Evolutionary conservation across 2,888 invertebrate species (phyloP).

Genomic region (Drosophila pullipes): DNA sequence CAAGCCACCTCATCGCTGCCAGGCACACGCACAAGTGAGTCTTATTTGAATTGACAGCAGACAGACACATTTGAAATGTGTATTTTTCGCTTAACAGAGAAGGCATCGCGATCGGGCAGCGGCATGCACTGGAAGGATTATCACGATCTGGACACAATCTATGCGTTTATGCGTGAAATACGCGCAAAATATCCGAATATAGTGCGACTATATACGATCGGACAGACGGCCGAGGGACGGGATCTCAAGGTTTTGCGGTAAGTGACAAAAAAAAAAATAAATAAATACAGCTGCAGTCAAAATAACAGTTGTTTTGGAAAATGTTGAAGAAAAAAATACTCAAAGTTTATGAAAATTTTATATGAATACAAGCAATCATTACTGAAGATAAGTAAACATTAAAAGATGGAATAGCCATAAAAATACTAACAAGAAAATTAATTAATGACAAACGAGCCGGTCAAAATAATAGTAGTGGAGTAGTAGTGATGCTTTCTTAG

Average conservation of each 20-base stretch:
- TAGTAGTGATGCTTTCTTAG: background rate
- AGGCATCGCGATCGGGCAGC: constrained; percentile 65
- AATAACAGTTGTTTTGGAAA: background rate
- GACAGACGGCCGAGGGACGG: constrained; percentile 90
- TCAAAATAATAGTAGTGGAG: background rate
- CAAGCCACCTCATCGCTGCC: constrained; percentile 85
- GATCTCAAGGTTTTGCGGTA: constrained; percentile 89
- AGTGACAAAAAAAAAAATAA: constrained; percentile 22
- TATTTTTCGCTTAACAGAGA: constrained; percentile 54
- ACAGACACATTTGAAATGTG: background rate
- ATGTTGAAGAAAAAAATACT: background rate
- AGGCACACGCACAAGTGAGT: constrained; percentile 85
- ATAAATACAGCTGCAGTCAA: background rate
- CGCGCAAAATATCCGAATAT: constrained; percentile 89
- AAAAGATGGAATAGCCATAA: background rate
- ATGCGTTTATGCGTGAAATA: constrained; percentile 90
- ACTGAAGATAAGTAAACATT: background rate
- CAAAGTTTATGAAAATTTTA: background rate
- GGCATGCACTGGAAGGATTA: constrained; percentile 91
- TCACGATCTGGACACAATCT: constrained; percentile 89
- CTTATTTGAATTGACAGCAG: background rate
- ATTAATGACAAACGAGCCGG: background rate
- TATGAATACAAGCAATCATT: background rate
- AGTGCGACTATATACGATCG: constrained; percentile 90
- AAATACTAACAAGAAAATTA: background rate